Evolutionary conservation across 2,113 vertebrate species (phyloP), one percentile per base, ranked within the genome.

Genomic region (Mormyrus iriodes): DNA sequence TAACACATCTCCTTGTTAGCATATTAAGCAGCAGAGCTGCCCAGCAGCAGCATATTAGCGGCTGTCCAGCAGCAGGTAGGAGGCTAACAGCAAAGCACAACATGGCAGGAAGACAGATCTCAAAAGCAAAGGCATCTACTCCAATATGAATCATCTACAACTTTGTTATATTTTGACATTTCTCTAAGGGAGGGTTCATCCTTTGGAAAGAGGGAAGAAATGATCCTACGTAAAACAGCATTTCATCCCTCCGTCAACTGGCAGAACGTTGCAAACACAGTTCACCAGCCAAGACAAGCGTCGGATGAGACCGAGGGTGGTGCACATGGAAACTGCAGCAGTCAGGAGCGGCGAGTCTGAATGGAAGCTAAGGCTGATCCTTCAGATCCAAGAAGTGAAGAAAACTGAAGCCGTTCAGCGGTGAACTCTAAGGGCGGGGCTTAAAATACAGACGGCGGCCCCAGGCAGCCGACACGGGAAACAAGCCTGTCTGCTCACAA

Each of bases 401-500:
- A 48, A 44, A 84, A n/a, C 82, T 12, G 42, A 48, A 84, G 35
- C 24, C 39, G 48, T 84, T 84, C 44, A 44, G 17, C 44, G 21
- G 21, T n/a, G 15, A 84, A 84, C 42, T 84, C 42, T 8, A 84
- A 48, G 24, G 82, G 82, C 17, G 39, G 42, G 19, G 42, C 44
- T 44, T 46, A 9, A 48, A 48, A 44, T 48, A 4, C 42, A 42
- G 13, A 31, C 55, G 10, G 85, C 27, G 27, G 79, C 19, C 69
- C 1, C 15, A 55, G 53, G n/a, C 52, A 79, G 31, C 39, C 12
- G 35, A 46, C 88, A 86, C 79, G 88, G 91, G 93, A 94, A 95
- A 95, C 93, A 91, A 94, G 93, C 91, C 90, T 93, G 92, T 95
- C 94, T 92, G 85, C 90, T 94, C 94, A 93, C 94, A 92, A 93